Conservation (phyloP, 2,113 vertebrate species). For the Actenoides hombroni region DNA sequence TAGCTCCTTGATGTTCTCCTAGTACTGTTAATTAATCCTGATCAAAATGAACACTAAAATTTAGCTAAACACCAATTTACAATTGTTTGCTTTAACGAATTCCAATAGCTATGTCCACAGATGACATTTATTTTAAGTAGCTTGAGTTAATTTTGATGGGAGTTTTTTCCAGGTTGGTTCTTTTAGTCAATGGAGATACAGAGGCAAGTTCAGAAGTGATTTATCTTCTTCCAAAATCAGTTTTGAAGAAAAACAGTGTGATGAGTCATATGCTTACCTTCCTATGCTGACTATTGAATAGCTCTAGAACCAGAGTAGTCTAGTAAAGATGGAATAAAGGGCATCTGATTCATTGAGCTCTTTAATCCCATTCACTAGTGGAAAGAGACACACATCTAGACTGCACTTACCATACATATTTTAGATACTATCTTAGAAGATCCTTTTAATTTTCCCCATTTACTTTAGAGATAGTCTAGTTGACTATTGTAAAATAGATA, state of each 20-base stretch:
- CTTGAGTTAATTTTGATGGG: background rate
- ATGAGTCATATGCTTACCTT: background rate
- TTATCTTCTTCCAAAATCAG: background rate
- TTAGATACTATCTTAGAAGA: background rate
- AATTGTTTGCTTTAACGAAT: background rate
- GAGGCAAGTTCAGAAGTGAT: background rate
- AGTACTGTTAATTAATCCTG: background rate
- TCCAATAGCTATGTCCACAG: background rate
- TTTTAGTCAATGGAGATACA: background rate
- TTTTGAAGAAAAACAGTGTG: background rate
- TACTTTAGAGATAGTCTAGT: background rate
- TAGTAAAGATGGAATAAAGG: background rate
- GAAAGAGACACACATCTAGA: background rate
- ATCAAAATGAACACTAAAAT: background rate
- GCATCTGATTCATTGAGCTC: background rate
- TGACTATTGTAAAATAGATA: background rate
- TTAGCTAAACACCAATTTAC: background rate
- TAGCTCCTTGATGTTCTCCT: background rate
- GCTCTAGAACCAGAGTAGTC: background rate
- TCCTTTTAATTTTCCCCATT: background rate
- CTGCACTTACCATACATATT: background rate
- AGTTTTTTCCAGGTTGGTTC: background rate
- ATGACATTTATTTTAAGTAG: background rate
- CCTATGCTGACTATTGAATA: background rate
- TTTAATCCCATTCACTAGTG: background rate